Base-by-base conservation (phyloP, 1,140 invertebrate species). In the Bombus picipes region DNA sequence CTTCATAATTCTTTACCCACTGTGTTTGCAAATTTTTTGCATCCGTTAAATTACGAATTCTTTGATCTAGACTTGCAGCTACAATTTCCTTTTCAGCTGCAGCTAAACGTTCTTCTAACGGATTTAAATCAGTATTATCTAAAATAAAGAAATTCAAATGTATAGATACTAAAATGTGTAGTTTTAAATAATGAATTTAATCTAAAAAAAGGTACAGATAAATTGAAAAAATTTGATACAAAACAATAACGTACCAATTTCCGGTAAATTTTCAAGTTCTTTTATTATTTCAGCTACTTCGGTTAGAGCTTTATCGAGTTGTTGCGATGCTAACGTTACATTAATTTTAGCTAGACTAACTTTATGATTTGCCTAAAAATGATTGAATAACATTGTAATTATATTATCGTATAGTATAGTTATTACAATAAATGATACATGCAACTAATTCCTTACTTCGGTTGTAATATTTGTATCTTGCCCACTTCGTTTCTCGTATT, bases 271-370 rank as follows among this genome's bases (percentile, higher is more conserved):
- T 86, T 97, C 96, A 5, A 99, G 95, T 87, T 98, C 97, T 59
- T 97, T 96, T 86, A 97, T 96, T 81, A 99, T 99, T 75, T 97
- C 96, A 73, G 97, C 96, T 6, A 99, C 96, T 76, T 98, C 97
- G 15, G 96, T 95, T 37, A 98, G 94, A 15, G 98, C 97, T 92
- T 98, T 97, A 18, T 97, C 95, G 0, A 99, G 98, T 95, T 98
- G 97, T 83, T 97, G 96, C 62, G 97, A 96, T 0, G 98, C 98
- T 88, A 97, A 96, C 71, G 96, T 95, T 0, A 98, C 97, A 85
- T 97, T 97, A 32, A 96, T 97, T 93, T 98, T 98, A 3, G 98
- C 98, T 95, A 98, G 97, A 59, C 98, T 98, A 28, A 99, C 98
- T 96, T 98, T 96, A 88, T 96, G 95, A 88, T 97, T 96, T 5